These are phyloP conservation scores for Yponomeuta plumbellus DNA, from an alignment of 2,888 invertebrate species.

Conservation along the genomic window DNA sequence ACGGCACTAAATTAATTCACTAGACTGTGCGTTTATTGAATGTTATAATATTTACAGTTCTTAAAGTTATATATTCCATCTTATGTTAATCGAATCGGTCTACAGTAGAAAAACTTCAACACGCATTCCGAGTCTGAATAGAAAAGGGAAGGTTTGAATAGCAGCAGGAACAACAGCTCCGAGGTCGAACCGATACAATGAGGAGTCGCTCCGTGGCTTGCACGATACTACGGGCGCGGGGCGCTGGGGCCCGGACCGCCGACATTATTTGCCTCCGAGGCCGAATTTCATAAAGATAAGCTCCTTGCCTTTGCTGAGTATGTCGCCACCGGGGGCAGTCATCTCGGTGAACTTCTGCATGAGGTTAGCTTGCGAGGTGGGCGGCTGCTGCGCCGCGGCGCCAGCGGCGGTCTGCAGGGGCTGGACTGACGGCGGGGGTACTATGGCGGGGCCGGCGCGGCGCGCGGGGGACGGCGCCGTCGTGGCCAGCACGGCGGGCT, in stretches of 20 bases:
- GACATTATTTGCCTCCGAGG: slow-evolving; percentile 84
- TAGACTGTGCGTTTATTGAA: slow-evolving; percentile 76
- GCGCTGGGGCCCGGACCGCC: slow-evolving; percentile 40
- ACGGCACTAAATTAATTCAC: slow-evolving; percentile 69
- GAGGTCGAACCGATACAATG: slow-evolving; percentile 22
- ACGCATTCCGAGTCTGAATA: slow-evolving; percentile 31
- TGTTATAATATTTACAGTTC: slow-evolving; percentile 63
- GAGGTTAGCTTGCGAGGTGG: slow-evolving; percentile 80
- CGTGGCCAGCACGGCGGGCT: slow-evolving; percentile 28
- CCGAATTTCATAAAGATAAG: slow-evolving; percentile 96
- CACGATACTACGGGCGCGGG: slow-evolving; percentile 10
- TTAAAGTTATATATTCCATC: slow-evolving; percentile 39
- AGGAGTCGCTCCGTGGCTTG: slow-evolving; percentile 26
- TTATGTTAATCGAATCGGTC: slow-evolving; percentile 37
- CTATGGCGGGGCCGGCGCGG: slow-evolving; percentile 62
- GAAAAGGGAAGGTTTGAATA: slow-evolving; percentile 7
- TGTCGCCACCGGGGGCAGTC: slow-evolving; percentile 92
- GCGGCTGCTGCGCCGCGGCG: slow-evolving; percentile 53
- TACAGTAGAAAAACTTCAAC: slow-evolving; percentile 48
- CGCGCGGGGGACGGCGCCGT: slow-evolving; percentile 54
- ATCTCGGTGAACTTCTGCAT: slow-evolving; percentile 94
- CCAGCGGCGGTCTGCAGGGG: slow-evolving; percentile 38
- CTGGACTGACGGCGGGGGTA: slow-evolving; percentile 67
- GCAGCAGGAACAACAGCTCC: slow-evolving; percentile 10
- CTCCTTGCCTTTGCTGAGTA: slow-evolving; percentile 94